Evolutionary conservation across 2,113 vertebrate species (phyloP), one percentile per base, ranked within the genome.

Genomic region (Mola mola): DNA sequence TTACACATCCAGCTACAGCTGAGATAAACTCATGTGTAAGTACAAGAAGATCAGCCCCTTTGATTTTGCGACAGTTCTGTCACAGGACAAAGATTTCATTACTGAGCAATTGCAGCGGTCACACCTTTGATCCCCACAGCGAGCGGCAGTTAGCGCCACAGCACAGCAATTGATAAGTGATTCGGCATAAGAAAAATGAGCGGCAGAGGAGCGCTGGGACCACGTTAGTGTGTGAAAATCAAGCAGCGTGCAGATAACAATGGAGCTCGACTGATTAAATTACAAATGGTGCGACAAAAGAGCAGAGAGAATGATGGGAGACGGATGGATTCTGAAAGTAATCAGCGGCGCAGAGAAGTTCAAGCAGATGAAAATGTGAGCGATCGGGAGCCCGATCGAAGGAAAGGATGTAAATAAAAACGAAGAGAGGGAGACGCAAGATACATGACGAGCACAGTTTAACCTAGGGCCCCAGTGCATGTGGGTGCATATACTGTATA

Each of bases 241-340:
- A 74, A 38, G 36, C 16, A 15, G 68, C 53, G 71, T 34, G 36
- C 16, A 15, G 68, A 75, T 47, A 63, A 38, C 58, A 47, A 37
- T 0, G n/a, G 22, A 11, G 36, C 43, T 25, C 16, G 4, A 7
- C 11, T 40, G 40, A 67, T 66, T 61, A 38, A 57, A 64, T 70
- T 41, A 68, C 41, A 67, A 65, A 77, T 4, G 4, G 6, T 1
- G 33, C 26, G 42, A 40, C 31, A 74, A 73, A 65, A 19, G 51
- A 62, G 33, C 26, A 16, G 37, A 26, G 31, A 44, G 12, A n/a
- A 41, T 10, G 24, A 62, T 44, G 31, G 37, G 20, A 24, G 37
- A 44, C 13, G 1, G 28, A 52, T 36, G 17, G 46, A 33, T 47
- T 13, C 12, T 43, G 28, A 42, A 40, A 44, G 24, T 0, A 49